Evolutionary conservation across 2,113 vertebrate species (phyloP).

Genomic region (Ovis aries): ARS-UI_Ramb_v3.0 NC_056060.1:16975501-16976000

Average conservation of each 20-base stretch:
- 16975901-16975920: not conserved
- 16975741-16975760: not conserved
- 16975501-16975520: slow-evolving; percentile 85
- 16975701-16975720: slow-evolving; percentile 74
- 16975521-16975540: slow-evolving; percentile 91
- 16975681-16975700: slow-evolving; percentile 71
- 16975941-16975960: not conserved
- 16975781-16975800: not conserved
- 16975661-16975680: slow-evolving; percentile 86
- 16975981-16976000: not conserved
- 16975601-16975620: slow-evolving; percentile 89
- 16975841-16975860: slow-evolving; percentile 19
- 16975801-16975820: slow-evolving; percentile 56
- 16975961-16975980: not conserved
- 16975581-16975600: slow-evolving; percentile 89
- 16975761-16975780: not conserved
- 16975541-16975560: slow-evolving; percentile 88
- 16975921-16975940: not conserved
- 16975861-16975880: not conserved
- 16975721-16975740: slow-evolving; percentile 52
- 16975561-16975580: slow-evolving; percentile 89
- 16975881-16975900: not conserved
- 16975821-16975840: slow-evolving; percentile 52
- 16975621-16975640: slow-evolving; percentile 90
- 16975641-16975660: slow-evolving; percentile 91